Conservation (phyloP, 2,113 vertebrate species). For the Tichodroma muraria region DNA sequence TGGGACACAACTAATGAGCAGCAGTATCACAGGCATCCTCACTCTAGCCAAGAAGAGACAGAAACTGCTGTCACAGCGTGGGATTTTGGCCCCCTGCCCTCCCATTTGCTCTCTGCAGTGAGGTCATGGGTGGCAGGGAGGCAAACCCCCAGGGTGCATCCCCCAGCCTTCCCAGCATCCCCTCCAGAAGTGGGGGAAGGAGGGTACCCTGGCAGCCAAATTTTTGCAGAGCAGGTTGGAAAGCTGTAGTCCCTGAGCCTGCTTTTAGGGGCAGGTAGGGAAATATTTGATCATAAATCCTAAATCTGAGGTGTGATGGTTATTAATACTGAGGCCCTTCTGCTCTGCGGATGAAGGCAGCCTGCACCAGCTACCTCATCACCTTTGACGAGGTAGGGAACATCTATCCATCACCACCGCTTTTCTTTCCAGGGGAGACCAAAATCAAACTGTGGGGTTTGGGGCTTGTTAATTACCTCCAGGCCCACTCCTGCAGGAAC, state of each 20-base stretch:
- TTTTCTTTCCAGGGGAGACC: not conserved
- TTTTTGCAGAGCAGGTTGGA: not conserved
- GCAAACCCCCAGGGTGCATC: not conserved
- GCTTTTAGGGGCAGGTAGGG: not conserved
- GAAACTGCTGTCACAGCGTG: not conserved
- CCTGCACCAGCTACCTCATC: not conserved
- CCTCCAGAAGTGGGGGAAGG: not conserved
- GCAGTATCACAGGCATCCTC: not conserved
- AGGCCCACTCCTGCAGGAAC: not conserved
- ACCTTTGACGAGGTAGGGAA: not conserved
- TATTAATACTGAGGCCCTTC: not conserved
- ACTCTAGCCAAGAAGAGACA: not conserved
- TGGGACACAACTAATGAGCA: not conserved
- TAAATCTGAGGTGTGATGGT: not conserved
- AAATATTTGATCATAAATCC: not conserved
- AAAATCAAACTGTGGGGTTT: not conserved
- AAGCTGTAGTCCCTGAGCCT: not conserved
- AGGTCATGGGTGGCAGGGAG: not conserved
- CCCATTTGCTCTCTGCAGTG: rapidly evolving
- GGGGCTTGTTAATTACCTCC: not conserved
- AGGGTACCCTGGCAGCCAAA: not conserved
- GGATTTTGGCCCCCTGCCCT: not conserved
- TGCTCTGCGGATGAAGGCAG: not conserved
- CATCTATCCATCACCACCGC: not conserved
- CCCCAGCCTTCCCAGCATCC: not conserved